These are phyloP conservation scores for Agelas oroides DNA, from an alignment of 37 sponge, comb jelly and placozoan species.

Conservation along the genomic window DNA sequence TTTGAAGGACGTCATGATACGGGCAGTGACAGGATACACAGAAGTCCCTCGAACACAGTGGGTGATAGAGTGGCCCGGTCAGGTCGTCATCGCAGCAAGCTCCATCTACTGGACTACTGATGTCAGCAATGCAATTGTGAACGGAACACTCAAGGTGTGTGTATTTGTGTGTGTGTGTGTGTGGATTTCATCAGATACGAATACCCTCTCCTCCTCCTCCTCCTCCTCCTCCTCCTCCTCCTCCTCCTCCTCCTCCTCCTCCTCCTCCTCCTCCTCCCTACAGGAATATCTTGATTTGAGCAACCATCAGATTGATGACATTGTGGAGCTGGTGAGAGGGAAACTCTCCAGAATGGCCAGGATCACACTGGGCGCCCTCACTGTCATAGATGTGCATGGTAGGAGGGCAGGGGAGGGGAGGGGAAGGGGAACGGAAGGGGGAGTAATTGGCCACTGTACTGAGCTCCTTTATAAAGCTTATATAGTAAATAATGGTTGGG, in stretches of 20 bases:
- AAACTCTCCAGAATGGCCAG: constrained; percentile 91
- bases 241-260: not conserved
- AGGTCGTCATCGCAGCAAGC: constrained; percentile 90
- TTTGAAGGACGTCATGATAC: constrained; percentile 82
- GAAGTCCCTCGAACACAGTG: constrained; percentile 79
- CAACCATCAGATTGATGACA: constrained; percentile 91
- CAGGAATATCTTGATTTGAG: constrained; percentile 86
- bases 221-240: not conserved
- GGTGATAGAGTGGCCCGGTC: constrained; percentile 98
- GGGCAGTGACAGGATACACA: constrained; percentile 70
- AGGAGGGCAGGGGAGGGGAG: not conserved
- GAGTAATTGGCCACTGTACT: not conserved
- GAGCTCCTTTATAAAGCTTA: not conserved
- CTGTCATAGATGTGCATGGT: constrained; percentile 99
- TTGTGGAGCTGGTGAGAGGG: constrained; percentile 95
- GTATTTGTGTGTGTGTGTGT: too few relatives aligned
- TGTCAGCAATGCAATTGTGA: constrained; percentile 94
- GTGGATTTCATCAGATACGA: too few relatives aligned
- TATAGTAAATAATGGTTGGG: too few relatives aligned
- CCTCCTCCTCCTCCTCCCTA: constrained; percentile 7
- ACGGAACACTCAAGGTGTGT: constrained; percentile 81
- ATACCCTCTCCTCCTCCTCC: not conserved
- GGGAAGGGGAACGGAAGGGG: not conserved
- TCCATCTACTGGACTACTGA: constrained; percentile 98
- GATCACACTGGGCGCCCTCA: constrained; percentile 97